These are phyloP conservation scores for Brachycybe producta DNA, from an alignment of 2,888 invertebrate species.

Conservation along the genomic window DNA sequence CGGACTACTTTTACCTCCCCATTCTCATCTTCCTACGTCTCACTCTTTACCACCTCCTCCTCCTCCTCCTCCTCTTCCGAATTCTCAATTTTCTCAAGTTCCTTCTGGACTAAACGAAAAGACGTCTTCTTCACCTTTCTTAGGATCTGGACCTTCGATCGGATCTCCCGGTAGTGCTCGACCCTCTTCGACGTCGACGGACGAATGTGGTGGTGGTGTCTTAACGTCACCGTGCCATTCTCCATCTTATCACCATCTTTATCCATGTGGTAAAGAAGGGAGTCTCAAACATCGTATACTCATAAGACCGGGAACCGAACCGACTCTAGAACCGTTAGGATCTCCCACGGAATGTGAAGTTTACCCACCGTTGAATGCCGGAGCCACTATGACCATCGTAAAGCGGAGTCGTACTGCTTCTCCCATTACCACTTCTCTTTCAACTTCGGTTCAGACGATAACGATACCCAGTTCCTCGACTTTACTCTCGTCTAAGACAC, in stretches of 20 bases:
- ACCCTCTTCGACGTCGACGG: slow-evolving; percentile 1
- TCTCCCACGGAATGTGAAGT: too few relatives aligned
- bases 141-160: not conserved
- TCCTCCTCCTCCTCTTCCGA: not conserved
- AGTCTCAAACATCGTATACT: slow-evolving; percentile 49
- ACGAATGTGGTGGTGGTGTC: not conserved
- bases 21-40: not conserved
- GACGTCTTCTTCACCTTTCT: not conserved
- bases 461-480: too few relatives aligned
- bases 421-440: not conserved
- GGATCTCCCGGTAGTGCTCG: not conserved
- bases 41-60: slow-evolving; percentile 1
- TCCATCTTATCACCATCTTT: slow-evolving; percentile 32
- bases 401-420: not conserved
- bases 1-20: not conserved
- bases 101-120: too few relatives aligned
- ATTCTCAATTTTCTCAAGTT: too few relatives aligned
- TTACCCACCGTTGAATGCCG: too few relatives aligned
- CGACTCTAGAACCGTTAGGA: slow-evolving; percentile 22
- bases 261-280: slow-evolving; percentile 47
- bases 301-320: slow-evolving; percentile 39
- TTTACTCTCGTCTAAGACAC: too few relatives aligned
- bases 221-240: not conserved
- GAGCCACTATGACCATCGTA: too few relatives aligned
- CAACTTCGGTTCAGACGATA: too few relatives aligned